Base-by-base conservation (phyloP, 64 coral and sea anemone genomes). In the Montipora foliosa region DNA sequence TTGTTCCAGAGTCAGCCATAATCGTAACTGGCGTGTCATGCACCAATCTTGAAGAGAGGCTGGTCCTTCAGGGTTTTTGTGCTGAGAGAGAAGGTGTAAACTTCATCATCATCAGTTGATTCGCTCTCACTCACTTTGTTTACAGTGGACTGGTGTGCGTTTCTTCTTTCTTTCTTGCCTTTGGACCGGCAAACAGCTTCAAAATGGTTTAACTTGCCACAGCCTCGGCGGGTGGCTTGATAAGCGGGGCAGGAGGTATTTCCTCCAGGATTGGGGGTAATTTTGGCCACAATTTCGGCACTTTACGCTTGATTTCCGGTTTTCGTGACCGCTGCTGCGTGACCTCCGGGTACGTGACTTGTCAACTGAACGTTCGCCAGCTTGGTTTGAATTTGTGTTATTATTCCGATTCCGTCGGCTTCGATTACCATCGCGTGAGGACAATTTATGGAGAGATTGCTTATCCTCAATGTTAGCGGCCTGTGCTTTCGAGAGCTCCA, bases 401-500 rank as follows among this genome's bases (percentile, higher is more conserved):
- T 19, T 20, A 19, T 70, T 12, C 19, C 13, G 15, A 70, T 72
- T 57, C 12, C 57, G 6, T 59, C 6, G 57, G 57, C 57, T 29
- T 29, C 25, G 25, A 29, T 29, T 29, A 29, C 25, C 25, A 29
- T 0, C 25, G 25, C 0, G 1, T 59, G 57, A 12, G 6, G 0
- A 47, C 15, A 87, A 47, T 37, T 77, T 93, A 8, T 87, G 86
- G 15, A 93, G 58, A 11, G 49, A 6, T 13, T 74, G 50, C 17
- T 78, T 87, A 0, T 22, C 91, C 57, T 93, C 91, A 29, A 87
- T 93, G 25, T 29, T 29, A 29, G 25, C 72, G 8, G 91, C 91
- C 46, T 93, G 91, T 11, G 82, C 45, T 57, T 57, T 87, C 29
- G 91, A 79, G 9, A 93, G 24, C 67, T 96, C 84, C 71, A 92